Percentiles rank a stretch among this genome's conserved stretches.
phyloP scores from a whole-genome alignment of 2,888 invertebrate species.

The Drosophila nr. fundita region DNA sequence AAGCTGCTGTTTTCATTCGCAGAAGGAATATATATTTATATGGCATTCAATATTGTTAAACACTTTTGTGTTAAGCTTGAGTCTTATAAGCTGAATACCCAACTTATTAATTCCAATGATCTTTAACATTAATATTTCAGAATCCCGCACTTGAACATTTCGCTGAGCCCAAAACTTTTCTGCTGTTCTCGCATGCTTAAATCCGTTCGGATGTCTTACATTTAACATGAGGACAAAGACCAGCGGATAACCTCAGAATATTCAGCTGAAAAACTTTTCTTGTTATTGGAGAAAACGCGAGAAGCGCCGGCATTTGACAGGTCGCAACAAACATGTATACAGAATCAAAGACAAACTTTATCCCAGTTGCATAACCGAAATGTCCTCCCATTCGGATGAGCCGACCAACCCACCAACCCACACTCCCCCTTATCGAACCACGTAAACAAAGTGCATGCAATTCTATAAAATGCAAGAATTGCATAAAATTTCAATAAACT shows the following conservation, averaged over 20 bases:
- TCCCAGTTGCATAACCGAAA: constrained; percentile 7
- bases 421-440: background rate
- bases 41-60: no score
- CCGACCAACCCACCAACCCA: background rate
- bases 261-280: constrained; percentile 18
- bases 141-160: constrained; percentile 2
- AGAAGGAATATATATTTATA: background rate
- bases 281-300: constrained; percentile 7
- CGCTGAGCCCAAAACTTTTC: background rate
- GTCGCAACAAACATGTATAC: constrained; percentile 18
- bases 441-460: constrained; percentile 18
- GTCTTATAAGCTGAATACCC: background rate
- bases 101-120: background rate
- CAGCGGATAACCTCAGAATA: constrained; percentile 10
- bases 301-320: constrained; percentile 20
- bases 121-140: background rate
- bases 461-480: constrained; percentile 62
- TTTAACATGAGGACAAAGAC: background rate
- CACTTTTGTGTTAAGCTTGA: background rate
- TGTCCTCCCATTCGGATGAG: background rate
- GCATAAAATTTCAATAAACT: constrained; percentile 72
- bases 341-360: constrained; percentile 31
- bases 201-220: background rate
- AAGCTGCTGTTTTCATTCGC: background rate
- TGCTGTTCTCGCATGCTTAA: background rate